phyloP scores from a whole-genome alignment of 1,140 invertebrate genomes.

The Ceratosolen solmsi region DNA sequence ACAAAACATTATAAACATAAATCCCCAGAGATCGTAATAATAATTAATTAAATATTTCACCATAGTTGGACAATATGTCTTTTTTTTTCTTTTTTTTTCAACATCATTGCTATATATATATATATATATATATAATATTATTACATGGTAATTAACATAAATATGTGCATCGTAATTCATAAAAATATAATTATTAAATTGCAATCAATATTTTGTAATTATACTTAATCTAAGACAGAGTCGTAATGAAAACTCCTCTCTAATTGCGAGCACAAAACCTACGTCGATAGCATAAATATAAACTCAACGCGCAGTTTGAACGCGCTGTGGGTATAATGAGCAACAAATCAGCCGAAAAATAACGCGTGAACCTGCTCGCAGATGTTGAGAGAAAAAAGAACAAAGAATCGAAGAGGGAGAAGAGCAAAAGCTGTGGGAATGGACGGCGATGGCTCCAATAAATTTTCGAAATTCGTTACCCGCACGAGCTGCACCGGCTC shows the following conservation, averaged over 20 bases:
- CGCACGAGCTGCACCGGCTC: neutral
- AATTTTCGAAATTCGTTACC: conserved; percentile 41
- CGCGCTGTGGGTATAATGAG: conserved; percentile 18
- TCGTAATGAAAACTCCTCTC: neutral
- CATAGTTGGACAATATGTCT: too few relatives aligned
- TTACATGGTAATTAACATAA: too few relatives aligned
- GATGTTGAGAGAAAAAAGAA: neutral
- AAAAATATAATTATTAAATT: too few relatives aligned
- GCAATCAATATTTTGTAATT: too few relatives aligned
- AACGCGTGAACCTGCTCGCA: conserved; percentile 10
- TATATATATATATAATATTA: too few relatives aligned
- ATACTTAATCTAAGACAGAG: too few relatives aligned
- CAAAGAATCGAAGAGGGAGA: neutral
- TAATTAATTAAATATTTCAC: too few relatives aligned
- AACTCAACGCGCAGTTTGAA: neutral
- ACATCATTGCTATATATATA: too few relatives aligned
- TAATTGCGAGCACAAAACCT: neutral
- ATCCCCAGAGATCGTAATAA: too few relatives aligned
- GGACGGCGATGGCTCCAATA: neutral
- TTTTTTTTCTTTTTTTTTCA: too few relatives aligned
- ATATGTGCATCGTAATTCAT: too few relatives aligned
- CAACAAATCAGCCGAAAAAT: conserved; percentile 38
- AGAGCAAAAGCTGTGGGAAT: neutral
- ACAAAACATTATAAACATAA: too few relatives aligned
- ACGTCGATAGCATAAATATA: conserved; percentile 25